These are phyloP conservation scores for Opisthograptis luteolata DNA, from an alignment of 2,888 invertebrate species.

Conservation along the genomic window DNA sequence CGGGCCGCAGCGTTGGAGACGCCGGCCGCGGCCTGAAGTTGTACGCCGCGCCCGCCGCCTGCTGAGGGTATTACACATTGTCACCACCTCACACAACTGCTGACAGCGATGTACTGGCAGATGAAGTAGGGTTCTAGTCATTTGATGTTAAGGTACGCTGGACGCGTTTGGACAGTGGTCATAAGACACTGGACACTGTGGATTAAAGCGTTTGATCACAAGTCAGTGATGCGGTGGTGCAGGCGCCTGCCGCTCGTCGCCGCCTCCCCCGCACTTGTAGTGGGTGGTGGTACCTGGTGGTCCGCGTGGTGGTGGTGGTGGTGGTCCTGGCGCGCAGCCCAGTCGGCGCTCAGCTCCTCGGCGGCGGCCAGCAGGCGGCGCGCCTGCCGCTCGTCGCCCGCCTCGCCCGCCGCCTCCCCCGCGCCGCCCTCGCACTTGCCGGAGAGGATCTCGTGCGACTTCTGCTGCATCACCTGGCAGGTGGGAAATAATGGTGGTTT, in stretches of 20 bases:
- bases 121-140: too few species aligned
- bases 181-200: too few species aligned
- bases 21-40: constrained; percentile 56
- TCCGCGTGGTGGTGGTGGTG: constrained; percentile 49
- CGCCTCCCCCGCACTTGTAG: too few species aligned
- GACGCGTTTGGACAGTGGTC: too few species aligned
- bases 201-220: too few species aligned
- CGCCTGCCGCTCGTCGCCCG: constrained; percentile 67
- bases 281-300: constrained; percentile 5
- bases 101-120: too few species aligned
- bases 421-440: constrained; percentile 59
- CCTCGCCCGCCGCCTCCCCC: constrained; percentile 37
- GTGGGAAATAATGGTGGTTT: too few species aligned
- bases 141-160: not conserved
- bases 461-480: constrained; percentile 79
- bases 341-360: constrained; percentile 71
- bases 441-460: constrained; percentile 78
- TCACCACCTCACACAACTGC: too few species aligned
- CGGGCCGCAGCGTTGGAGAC: constrained; percentile 35
- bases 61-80: constrained; percentile 17
- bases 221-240: too few species aligned
- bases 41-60: constrained; percentile 55
- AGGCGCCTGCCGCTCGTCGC: too few species aligned
- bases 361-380: constrained; percentile 72
- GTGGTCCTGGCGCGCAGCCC: constrained; percentile 57